phyloP scores from a whole-genome alignment of 92 coral and sea anemone species.

The Metridium senile region DNA sequence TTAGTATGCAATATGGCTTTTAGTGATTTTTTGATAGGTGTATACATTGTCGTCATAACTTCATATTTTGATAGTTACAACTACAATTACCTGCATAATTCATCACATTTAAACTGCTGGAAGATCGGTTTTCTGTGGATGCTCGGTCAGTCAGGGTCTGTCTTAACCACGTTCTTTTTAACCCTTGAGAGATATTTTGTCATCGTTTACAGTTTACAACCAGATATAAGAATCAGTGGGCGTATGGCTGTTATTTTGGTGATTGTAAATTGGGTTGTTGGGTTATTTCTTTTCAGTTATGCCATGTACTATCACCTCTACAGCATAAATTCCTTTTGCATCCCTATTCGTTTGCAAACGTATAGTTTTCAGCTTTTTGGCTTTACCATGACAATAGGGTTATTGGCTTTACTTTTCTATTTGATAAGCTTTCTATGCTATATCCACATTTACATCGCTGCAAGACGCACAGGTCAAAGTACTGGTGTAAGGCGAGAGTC shows the following conservation, averaged over 20 bases:
- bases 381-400: constrained; percentile 21
- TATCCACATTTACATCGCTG: constrained; percentile 36
- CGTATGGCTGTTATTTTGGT: constrained; percentile 5
- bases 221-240: constrained; percentile 12
- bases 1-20: constrained; percentile 41
- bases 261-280: constrained; percentile 7
- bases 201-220: constrained; percentile 27
- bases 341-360: constrained; percentile 3
- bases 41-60: constrained; percentile 28
- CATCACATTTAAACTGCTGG: constrained; percentile 8
- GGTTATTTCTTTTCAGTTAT: constrained; percentile 13
- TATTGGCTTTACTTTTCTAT: constrained; percentile 13
- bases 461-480: constrained; percentile 12
- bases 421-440: constrained; percentile 18
- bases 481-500: constrained; percentile 33
- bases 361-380: neutral
- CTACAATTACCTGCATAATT: neutral
- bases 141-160: constrained; percentile 35
- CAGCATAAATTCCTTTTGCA: neutral
- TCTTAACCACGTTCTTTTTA: constrained; percentile 26
- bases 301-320: constrained; percentile 33
- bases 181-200: constrained; percentile 41
- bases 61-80: constrained; percentile 2
- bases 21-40: constrained; percentile 29
- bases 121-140: constrained; percentile 32